A percentile compares a stretch with the other conserved stretches of the same genome.
phyloP scores from a whole-genome alignment of 2,113 vertebrate species.

The Chunga burmeisteri region DNA sequence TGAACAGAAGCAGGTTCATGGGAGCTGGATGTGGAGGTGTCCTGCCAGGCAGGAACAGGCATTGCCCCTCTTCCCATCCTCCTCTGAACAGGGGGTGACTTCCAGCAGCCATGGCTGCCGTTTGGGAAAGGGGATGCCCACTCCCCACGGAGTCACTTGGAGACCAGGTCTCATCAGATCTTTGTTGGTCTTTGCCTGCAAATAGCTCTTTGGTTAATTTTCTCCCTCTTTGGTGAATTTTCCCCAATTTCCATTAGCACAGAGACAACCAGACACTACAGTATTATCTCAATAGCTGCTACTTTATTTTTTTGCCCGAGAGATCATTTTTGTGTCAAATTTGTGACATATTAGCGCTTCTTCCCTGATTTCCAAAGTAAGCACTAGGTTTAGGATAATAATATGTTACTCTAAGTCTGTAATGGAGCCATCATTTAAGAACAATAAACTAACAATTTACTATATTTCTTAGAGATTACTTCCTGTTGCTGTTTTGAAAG shows the following conservation, averaged over 20 bases:
- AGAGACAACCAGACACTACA: not conserved
- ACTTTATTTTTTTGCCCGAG: not conserved
- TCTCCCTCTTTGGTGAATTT: not conserved
- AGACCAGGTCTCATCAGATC: not conserved
- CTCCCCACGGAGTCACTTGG: not conserved
- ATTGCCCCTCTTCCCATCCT: not conserved
- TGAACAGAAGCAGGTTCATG: rapidly evolving
- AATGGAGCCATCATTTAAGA: not conserved
- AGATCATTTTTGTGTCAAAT: not conserved
- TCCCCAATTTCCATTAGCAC: not conserved
- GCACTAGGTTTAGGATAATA: not conserved
- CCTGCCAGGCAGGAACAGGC: rapidly evolving
- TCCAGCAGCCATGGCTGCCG: not conserved
- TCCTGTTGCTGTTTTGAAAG: not conserved
- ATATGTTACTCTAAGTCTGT: not conserved
- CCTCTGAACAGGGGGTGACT: not conserved
- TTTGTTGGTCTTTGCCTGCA: not conserved
- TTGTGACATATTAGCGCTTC: not conserved
- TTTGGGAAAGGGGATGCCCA: rapidly evolving
- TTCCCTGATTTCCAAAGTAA: not conserved
- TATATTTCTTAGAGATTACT: not conserved
- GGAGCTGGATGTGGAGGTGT: not conserved
- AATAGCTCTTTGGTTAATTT: not conserved
- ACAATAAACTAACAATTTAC: not conserved
- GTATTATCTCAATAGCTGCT: not conserved